Evolutionary conservation across 2,888 invertebrate species (phyloP).

Genomic region (Panzeria rudis): DNA sequence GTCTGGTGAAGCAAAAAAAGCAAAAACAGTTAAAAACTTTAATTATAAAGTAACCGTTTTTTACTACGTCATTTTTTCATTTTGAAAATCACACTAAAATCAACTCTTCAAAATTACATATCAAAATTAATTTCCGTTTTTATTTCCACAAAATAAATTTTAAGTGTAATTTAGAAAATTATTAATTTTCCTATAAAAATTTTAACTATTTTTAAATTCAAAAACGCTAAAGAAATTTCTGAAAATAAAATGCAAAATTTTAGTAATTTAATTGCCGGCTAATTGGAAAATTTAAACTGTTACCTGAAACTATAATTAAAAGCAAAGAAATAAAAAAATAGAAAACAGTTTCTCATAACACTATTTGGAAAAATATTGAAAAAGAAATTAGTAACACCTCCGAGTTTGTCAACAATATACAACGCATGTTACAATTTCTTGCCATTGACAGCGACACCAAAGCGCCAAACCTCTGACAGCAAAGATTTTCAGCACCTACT

Average conservation of each 20-base stretch:
- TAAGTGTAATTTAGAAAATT: conserved; percentile 45
- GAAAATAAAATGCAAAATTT: conserved; percentile 23
- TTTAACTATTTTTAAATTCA: conserved; percentile 16
- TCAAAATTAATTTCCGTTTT: conserved; percentile 27
- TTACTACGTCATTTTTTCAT: not conserved
- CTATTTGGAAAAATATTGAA: not conserved
- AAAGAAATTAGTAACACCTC: conserved; percentile 41
- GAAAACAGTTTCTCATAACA: conserved; percentile 36
- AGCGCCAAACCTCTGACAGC: conserved; percentile 19
- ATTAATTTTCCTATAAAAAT: conserved; percentile 27
- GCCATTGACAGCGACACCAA: conserved; percentile 11
- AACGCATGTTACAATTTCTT: conserved; percentile 1
- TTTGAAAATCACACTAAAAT: conserved; percentile 8
- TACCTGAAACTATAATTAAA: conserved; percentile 28
- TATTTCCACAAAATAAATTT: conserved; percentile 32
- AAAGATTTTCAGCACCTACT: conserved; percentile 56
- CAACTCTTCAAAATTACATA: conserved; percentile 13
- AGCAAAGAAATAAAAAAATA: not conserved
- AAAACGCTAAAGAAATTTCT: conserved; percentile 10
- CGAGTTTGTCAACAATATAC: conserved; percentile 11
- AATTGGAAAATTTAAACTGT: conserved; percentile 44
- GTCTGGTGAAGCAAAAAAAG: conserved; percentile 12
- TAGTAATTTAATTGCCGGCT: conserved; percentile 19
- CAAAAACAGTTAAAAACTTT: not conserved
- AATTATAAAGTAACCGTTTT: conserved; percentile 38